These are phyloP conservation scores for Sesamia inferens DNA, from an alignment of 2,888 invertebrate species.

Conservation along the genomic window DNA sequence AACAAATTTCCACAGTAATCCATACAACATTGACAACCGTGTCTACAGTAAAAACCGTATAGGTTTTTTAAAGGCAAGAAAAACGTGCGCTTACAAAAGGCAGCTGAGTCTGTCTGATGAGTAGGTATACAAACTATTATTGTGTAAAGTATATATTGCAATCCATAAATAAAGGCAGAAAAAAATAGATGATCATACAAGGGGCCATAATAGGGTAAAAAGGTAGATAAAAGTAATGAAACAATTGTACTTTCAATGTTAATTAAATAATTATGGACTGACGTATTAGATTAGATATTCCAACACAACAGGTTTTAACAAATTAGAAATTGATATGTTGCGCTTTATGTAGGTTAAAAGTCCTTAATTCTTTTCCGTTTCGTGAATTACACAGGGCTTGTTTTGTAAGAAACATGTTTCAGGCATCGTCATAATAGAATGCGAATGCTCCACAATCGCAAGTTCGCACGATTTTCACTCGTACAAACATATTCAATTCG, in stretches of 20 bases:
- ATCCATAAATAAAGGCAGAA: slow-evolving; percentile 8
- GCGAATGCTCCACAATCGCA: no score
- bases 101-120: not conserved
- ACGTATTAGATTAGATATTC: slow-evolving; percentile 1
- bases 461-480: no score
- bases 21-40: not conserved
- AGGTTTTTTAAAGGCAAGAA: not conserved
- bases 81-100: not conserved
- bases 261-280: slow-evolving; percentile 13
- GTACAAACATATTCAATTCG: no score
- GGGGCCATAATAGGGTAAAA: not conserved
- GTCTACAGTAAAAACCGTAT: not conserved
- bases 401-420: slow-evolving; percentile 38
- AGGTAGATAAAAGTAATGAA: not conserved
- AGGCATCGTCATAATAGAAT: not conserved
- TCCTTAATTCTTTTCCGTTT: slow-evolving; percentile 48
- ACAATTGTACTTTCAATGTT: slow-evolving; percentile 20
- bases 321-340: slow-evolving; percentile 46
- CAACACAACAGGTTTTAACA: slow-evolving; percentile 15
- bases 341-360: slow-evolving; percentile 37
- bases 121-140: not conserved
- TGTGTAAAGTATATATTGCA: slow-evolving; percentile 26
- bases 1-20: not conserved
- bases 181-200: slow-evolving; percentile 7
- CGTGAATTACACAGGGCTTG: slow-evolving; percentile 32